These are phyloP conservation scores for Lutjanus argentimaculatus DNA, from an alignment of 2,797 vertebrate genomes.

Conservation along the genomic window DNA sequence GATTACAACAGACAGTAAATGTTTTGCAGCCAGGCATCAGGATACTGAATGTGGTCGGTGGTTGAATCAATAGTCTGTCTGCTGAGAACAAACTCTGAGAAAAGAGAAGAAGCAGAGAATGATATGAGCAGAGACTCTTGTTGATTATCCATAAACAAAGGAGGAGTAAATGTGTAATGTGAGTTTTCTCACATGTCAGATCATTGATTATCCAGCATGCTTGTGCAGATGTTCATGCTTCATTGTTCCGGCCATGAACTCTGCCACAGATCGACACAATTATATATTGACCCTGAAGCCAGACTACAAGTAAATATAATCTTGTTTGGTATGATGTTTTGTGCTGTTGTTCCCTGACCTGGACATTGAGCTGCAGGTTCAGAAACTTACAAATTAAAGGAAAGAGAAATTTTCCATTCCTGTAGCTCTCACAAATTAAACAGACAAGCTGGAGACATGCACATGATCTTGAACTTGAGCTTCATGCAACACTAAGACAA, in stretches of 20 bases:
- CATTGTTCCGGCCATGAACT: not conserved
- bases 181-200: too few species aligned
- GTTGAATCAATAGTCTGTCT: slow-evolving; percentile 45
- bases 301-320: not conserved
- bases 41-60: slow-evolving; percentile 21
- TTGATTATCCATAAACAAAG: slow-evolving; percentile 40
- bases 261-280: not conserved
- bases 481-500: not conserved
- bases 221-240: not conserved
- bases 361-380: not conserved
- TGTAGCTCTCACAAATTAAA: not conserved
- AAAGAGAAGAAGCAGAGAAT: not conserved
- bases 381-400: not conserved
- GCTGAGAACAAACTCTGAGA: slow-evolving; percentile 24
- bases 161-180: too few species aligned
- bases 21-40: slow-evolving; percentile 22
- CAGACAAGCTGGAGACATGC: not conserved
- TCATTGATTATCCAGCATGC: not conserved
- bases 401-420: not conserved
- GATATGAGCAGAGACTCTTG: not conserved
- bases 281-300: not conserved
- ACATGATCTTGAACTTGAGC: not conserved
- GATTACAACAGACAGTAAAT: slow-evolving; percentile 33
- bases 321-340: not conserved
- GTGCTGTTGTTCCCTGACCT: not conserved